Evolutionary conservation across 2,797 vertebrate species (phyloP), one percentile per base, ranked within the genome.

Genomic region (Enteromius viviparus): DNA sequence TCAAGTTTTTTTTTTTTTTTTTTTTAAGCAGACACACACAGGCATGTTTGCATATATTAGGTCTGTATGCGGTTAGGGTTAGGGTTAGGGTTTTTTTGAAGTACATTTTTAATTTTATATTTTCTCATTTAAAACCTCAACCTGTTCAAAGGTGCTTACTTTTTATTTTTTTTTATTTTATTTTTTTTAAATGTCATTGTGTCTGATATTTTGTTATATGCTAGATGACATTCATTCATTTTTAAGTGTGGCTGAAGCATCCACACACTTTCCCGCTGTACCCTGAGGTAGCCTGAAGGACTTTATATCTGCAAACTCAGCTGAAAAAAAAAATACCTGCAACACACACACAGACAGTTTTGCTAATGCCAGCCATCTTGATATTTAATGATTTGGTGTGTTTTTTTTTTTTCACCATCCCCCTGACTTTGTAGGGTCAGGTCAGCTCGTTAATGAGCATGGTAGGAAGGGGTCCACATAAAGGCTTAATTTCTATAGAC

Each of bases 361-460:
- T 83, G 71, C 58, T 72, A 87, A 77, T 85, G 81, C 76, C 19
- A 83, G 87, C 84, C 87, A 87, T 88, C 90, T 90, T 89, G 87
- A 87, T 92, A 93, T 91, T 96, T 92, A 92, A 91, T 89, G 72
- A 90, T 89, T 89, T 89, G 86, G 88, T 88, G 80, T 1, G 0
- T 7, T 71, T 87, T 90, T 86, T 87, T 37, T 10, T 11, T 1
- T 10, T 1, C 40, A n/a, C 75, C 88, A 71, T 92, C 72, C 85
- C 72, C 69, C 89, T 85, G 83, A 85, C 74, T 89, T 87, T 85
- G 42, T 76, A 82, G 82, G 83, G 87, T 89, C 89, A 91, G 82
- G 84, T 88, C 87, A 92, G 79, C 87, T 87, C 84, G 86, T 87
- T 93, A 93, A 91, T 84, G 85, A 32, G 68, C 47, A 49, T 85